A percentile compares a stretch with the other conserved stretches of the same genome.
phyloP scores from a whole-genome alignment of 2,888 invertebrate genomes.

The Quadriops clusia region DNA sequence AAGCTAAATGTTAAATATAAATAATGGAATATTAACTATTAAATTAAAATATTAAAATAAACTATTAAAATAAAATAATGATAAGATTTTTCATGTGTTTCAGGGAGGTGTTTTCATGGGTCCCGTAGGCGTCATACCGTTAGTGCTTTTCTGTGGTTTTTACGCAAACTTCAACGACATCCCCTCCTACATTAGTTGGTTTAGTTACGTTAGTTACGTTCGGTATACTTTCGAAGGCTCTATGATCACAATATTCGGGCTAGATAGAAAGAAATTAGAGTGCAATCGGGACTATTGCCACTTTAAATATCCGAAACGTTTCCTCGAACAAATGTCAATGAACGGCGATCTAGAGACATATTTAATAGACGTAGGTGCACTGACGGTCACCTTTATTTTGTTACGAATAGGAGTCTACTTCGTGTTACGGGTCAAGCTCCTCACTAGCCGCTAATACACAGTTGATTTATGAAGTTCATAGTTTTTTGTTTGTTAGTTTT shows the following conservation, averaged over 20 bases:
- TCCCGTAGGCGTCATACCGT: slow-evolving; percentile 83
- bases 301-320: slow-evolving; percentile 66
- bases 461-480: too few species aligned
- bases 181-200: slow-evolving; percentile 77
- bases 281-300: slow-evolving; percentile 78
- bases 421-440: slow-evolving; percentile 69
- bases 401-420: slow-evolving; percentile 70
- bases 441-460: slow-evolving; percentile 23
- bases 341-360: slow-evolving; percentile 49
- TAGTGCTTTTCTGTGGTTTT: slow-evolving; percentile 87
- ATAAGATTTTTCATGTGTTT: slow-evolving; percentile 13
- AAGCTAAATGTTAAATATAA: too few species aligned
- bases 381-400: slow-evolving; percentile 66
- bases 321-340: slow-evolving; percentile 79
- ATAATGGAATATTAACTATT: too few species aligned
- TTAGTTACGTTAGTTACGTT: slow-evolving; percentile 83
- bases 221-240: slow-evolving; percentile 88
- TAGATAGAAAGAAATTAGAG: slow-evolving; percentile 65
- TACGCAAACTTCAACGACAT: slow-evolving; percentile 88
- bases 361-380: slow-evolving; percentile 75
- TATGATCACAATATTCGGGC: slow-evolving; percentile 84
- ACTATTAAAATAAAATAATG: slow-evolving; percentile 1
- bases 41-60: too few species aligned
- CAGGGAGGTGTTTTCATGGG: slow-evolving; percentile 62
- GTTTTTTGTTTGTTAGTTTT: too few species aligned